Conservation (phyloP, 2,797 vertebrate genomes). For the Nannoperca obscura region DNA sequence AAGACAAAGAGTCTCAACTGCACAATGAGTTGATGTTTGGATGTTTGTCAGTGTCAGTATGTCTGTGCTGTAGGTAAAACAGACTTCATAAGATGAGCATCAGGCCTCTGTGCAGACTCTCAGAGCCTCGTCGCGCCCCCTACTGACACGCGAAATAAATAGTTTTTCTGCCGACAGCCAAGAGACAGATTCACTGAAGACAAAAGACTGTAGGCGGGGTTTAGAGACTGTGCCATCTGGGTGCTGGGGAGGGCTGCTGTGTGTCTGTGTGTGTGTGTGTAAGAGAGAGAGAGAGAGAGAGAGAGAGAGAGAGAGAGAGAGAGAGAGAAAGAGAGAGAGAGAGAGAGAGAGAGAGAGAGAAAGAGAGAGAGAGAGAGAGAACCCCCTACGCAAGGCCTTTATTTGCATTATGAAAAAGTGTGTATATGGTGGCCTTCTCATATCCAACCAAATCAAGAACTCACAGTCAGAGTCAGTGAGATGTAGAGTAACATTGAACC, state of each 20-base stretch:
- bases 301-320: not conserved
- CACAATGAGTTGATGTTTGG: slow-evolving; percentile 2
- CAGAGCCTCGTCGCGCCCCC: slow-evolving; percentile 66
- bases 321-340: not conserved
- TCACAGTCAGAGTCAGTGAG: not conserved
- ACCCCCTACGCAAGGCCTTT: slow-evolving; percentile 48
- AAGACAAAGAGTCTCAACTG: not conserved
- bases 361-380: not conserved
- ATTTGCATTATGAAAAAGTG: slow-evolving; percentile 66
- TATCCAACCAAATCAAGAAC: slow-evolving; percentile 28
- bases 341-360: not conserved
- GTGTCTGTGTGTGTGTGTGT: slow-evolving; percentile 30
- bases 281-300: too few species aligned
- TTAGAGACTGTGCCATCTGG: slow-evolving; percentile 80
- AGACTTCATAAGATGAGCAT: slow-evolving; percentile 36
- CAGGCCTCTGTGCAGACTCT: slow-evolving; percentile 47
- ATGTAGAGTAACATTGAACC: not conserved
- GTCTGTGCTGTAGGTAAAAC: slow-evolving; percentile 5
- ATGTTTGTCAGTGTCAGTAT: slow-evolving; percentile 9
- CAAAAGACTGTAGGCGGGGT: slow-evolving; percentile 84
- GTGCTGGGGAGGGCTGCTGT: slow-evolving; percentile 52
- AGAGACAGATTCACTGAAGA: slow-evolving; percentile 82
- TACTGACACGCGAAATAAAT: slow-evolving; percentile 63
- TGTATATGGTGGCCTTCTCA: slow-evolving; percentile 34
- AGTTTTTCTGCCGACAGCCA: slow-evolving; percentile 65